phyloP scores from a whole-genome alignment of 2,888 invertebrate genomes.

The Peribatodes rhomboidaria region DNA sequence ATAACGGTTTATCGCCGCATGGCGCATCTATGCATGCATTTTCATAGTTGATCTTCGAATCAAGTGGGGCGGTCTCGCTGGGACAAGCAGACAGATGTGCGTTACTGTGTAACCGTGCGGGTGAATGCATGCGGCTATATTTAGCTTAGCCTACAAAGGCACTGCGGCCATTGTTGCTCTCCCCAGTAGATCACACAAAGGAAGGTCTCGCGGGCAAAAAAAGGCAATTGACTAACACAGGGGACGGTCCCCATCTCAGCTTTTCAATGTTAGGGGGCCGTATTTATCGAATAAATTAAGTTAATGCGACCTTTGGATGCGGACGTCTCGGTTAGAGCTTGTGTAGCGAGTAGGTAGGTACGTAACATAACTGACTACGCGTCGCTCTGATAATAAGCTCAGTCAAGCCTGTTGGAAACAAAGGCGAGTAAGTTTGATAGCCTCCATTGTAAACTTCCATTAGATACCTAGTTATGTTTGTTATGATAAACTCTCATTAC shows the following conservation, averaged over 20 bases:
- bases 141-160: conserved; percentile 81
- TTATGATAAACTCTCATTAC: conserved; percentile 22
- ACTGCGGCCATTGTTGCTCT: conserved; percentile 79
- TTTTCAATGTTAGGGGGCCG: conserved; percentile 71
- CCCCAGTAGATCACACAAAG: conserved; percentile 79
- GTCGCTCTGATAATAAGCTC: conserved; percentile 32
- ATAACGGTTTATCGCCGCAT: conserved; percentile 31
- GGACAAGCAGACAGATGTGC: conserved; percentile 75
- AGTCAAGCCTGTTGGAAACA: conserved; percentile 25
- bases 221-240: conserved; percentile 76
- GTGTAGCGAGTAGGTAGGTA: conserved; percentile 21
- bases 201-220: conserved; percentile 81
- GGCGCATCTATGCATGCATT: conserved; percentile 43
- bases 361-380: conserved; percentile 6
- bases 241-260: conserved; percentile 78
- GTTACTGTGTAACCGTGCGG: conserved; percentile 69
- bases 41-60: conserved; percentile 55
- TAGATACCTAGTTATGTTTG: conserved; percentile 4
- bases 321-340: conserved; percentile 32
- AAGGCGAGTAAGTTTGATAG: conserved; percentile 14
- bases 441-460: conserved; percentile 20
- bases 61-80: conserved; percentile 51
- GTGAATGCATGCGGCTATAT: conserved; percentile 79
- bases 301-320: conserved; percentile 61
- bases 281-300: conserved; percentile 65